Conservation (phyloP, 2,113 vertebrate genomes). For the Semnornis frantzii region DNA sequence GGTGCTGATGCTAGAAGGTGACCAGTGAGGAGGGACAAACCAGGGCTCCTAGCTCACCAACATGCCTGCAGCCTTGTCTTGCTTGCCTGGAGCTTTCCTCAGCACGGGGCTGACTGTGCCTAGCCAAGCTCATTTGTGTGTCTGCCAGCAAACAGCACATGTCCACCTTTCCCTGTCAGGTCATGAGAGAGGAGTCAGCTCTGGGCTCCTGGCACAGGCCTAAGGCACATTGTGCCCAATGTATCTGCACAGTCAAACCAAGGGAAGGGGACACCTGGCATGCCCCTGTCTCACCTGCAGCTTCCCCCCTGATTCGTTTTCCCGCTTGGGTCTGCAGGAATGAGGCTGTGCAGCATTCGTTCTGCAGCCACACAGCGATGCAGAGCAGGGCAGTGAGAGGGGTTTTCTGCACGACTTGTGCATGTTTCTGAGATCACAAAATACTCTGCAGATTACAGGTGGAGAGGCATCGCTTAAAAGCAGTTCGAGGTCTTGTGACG, state of each 20-base stretch:
- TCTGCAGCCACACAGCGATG: not conserved
- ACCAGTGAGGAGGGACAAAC: not conserved
- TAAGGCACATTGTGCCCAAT: not conserved
- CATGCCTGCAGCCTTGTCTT: not conserved
- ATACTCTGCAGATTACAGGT: not conserved
- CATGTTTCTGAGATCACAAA: not conserved
- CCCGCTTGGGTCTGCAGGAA: not conserved
- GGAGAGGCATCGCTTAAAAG: conserved; percentile 14
- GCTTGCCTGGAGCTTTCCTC: conserved; percentile 39
- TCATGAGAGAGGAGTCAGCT: not conserved
- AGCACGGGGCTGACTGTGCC: conserved; percentile 26
- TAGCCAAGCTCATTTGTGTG: conserved; percentile 12
- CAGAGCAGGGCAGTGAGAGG: not conserved
- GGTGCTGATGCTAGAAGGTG: not conserved
- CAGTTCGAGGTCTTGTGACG: not conserved
- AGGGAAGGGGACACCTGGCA: not conserved
- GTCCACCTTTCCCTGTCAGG: not conserved
- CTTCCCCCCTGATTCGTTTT: not conserved
- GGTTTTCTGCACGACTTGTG: not conserved
- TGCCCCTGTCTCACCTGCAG: not conserved
- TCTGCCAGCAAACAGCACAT: not conserved
- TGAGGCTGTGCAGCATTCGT: not conserved
- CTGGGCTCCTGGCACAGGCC: not conserved
- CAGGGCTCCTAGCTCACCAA: not conserved
- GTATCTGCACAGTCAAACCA: not conserved